Conservation (phyloP, 2,797 vertebrate genomes). For the Babyrousa celebensis region DNA sequence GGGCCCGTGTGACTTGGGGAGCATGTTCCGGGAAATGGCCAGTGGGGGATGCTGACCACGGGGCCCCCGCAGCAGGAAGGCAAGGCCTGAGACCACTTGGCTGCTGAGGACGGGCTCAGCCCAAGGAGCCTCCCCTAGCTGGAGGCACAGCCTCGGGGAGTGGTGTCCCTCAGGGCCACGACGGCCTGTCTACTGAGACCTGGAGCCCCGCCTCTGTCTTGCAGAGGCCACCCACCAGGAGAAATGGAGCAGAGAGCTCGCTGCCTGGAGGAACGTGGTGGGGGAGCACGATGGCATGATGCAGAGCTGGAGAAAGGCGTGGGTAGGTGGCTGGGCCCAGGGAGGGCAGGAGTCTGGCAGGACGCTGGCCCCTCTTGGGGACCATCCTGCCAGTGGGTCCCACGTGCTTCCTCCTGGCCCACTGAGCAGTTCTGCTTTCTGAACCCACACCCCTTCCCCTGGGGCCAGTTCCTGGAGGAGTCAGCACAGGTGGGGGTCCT, state of each 20-base stretch:
- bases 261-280: conserved; percentile 94
- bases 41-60: not conserved
- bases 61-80: not conserved
- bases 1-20: not conserved
- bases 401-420: not conserved
- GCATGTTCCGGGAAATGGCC: accelerated
- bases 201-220: conserved; percentile 73
- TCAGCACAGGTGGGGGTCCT: not conserved
- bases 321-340: conserved; percentile 91
- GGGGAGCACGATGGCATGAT: conserved; percentile 94
- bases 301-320: conserved; percentile 95
- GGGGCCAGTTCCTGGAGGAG: accelerated
- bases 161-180: accelerated
- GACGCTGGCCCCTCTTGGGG: not conserved
- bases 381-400: not conserved
- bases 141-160: accelerated
- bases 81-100: not conserved
- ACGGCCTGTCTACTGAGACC: not conserved
- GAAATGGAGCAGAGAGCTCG: conserved; percentile 92
- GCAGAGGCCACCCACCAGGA: conserved; percentile 90
- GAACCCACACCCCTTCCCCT: not conserved
- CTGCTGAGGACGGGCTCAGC: not conserved
- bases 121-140: not conserved
- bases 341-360: not conserved
- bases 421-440: not conserved